Evolutionary conservation across 2,888 invertebrate genomes (phyloP).

Genomic region (Hypomecis atomaria): DNA sequence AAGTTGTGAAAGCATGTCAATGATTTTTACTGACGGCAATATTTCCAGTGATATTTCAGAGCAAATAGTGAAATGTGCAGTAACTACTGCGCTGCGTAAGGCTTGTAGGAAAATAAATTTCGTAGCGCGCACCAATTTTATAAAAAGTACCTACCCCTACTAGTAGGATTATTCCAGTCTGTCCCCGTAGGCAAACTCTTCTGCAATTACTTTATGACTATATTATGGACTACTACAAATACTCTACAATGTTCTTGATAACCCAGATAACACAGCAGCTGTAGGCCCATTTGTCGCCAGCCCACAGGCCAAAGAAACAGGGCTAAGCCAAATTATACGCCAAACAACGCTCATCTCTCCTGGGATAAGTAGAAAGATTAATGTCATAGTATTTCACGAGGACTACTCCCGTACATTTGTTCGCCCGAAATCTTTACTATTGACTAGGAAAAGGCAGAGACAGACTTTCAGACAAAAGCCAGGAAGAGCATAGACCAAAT

Average conservation of each 20-base stretch:
- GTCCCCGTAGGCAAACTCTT: no score
- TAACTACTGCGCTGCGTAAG: no score
- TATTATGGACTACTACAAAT: background rate
- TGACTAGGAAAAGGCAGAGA: background rate
- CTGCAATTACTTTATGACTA: background rate
- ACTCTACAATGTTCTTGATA: background rate
- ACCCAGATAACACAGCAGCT: background rate
- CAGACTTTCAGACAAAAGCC: background rate
- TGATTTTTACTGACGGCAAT: no score
- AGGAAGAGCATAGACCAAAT: no score
- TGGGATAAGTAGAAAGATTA: conserved; percentile 22
- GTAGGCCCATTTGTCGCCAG: background rate
- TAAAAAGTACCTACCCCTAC: no score
- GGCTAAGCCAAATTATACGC: conserved; percentile 5
- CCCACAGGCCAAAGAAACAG: conserved; percentile 1
- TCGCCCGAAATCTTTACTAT: conserved; percentile 20
- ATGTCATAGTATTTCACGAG: conserved; percentile 20
- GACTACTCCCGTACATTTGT: conserved; percentile 26
- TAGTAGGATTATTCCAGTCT: no score
- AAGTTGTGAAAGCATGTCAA: no score
- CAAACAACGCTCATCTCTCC: conserved; percentile 14
- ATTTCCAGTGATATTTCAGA: no score
- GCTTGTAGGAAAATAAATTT: no score
- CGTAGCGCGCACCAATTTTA: no score
- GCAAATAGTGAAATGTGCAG: no score